Base-by-base conservation (phyloP, 2,888 invertebrate species). In the Polietes domitor region DNA sequence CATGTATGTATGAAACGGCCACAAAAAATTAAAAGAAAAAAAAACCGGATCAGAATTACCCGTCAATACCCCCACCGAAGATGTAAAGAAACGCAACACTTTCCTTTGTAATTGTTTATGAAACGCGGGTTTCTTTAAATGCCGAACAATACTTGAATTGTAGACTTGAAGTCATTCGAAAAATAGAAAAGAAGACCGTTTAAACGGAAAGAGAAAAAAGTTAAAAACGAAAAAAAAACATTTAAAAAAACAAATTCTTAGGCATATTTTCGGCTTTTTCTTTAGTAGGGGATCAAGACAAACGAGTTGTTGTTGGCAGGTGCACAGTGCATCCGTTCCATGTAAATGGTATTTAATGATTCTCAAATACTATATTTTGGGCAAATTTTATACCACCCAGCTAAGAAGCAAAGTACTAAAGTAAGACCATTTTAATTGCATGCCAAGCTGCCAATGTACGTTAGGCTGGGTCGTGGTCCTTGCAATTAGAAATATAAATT, bases 21-120 rank as follows among this genome's bases (percentile, higher is more conserved):
- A 50, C 26, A 70, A 32, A 63, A 28, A 63, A 63, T 32, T 5
- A 12, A 65, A 32, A 37, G 32, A 32, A 32, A 41, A 55, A 26
- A 43, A 70, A 73, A 73, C 73, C 58, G 58, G 73, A 43, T 73
- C 73, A 73, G 37, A 73, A 37, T 72, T 55, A n/a, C n/a, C n/a
- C n/a, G n/a, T 53, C 32, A 19, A 41, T 65, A 43, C 24, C 24
- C 37, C 37, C 21, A 15, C n/a, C 6, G 24, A 28, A 32, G 41
- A 55, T 5, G 28, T 79, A 26, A 58, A 70, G 58, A 0, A 28
- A 28, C 70, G 47, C 15, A 70, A 50, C 61, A 71, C 77, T 77
- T 77, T 77, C 77, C 58, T 47, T 70, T 71, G 70, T 21, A 71
- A 61, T 41, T 17, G 53, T 21, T 7, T 6, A n/a, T n/a, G 7